phyloP scores from a whole-genome alignment of 2,888 invertebrate species.

The Scaptodrosophila latifasciaeformis region DNA sequence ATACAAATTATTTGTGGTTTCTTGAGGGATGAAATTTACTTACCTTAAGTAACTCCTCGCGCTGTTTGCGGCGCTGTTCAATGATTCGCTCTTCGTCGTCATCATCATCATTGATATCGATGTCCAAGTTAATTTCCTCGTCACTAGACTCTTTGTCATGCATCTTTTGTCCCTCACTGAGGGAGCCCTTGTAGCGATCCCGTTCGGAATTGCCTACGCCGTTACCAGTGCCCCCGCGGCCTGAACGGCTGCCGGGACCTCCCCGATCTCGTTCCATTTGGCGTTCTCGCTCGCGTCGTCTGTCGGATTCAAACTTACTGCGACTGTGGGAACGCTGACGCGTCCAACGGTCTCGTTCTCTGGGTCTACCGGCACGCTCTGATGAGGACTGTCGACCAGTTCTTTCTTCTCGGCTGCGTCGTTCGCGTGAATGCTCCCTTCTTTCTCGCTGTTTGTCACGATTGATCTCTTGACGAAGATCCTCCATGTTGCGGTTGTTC shows the following conservation, averaged over 20 bases:
- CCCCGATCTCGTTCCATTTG: slow-evolving; percentile 74
- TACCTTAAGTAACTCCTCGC: slow-evolving; percentile 91
- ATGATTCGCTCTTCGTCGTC: slow-evolving; percentile 96
- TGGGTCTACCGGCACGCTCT: slow-evolving; percentile 50
- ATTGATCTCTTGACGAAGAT: slow-evolving; percentile 75
- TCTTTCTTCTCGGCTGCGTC: slow-evolving; percentile 61
- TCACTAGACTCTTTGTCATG: slow-evolving; percentile 80
- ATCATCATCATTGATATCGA: slow-evolving; percentile 90
- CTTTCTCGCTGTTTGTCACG: slow-evolving; percentile 76
- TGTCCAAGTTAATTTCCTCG: slow-evolving; percentile 83
- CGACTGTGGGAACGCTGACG: slow-evolving; percentile 73
- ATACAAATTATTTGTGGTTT: slow-evolving; percentile 44
- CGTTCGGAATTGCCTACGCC: slow-evolving; percentile 53
- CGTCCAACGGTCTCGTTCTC: slow-evolving; percentile 63
- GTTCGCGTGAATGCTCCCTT: slow-evolving; percentile 74
- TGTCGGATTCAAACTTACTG: slow-evolving; percentile 73
- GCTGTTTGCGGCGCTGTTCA: slow-evolving; percentile 88
- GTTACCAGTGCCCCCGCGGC: slow-evolving; percentile 72
- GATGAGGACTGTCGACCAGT: slow-evolving; percentile 50
- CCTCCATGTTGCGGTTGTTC: slow-evolving; percentile 73
- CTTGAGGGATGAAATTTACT: slow-evolving; percentile 36
- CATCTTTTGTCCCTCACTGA: slow-evolving; percentile 86
- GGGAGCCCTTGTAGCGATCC: slow-evolving; percentile 83
- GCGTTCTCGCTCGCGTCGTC: slow-evolving; percentile 71
- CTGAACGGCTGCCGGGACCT: slow-evolving; percentile 53